Percentiles rank a stretch among this genome's conserved stretches.
Evolutionary conservation across 1,140 invertebrate species (phyloP).

Genomic region (Sitobion miscanthi): DNA sequence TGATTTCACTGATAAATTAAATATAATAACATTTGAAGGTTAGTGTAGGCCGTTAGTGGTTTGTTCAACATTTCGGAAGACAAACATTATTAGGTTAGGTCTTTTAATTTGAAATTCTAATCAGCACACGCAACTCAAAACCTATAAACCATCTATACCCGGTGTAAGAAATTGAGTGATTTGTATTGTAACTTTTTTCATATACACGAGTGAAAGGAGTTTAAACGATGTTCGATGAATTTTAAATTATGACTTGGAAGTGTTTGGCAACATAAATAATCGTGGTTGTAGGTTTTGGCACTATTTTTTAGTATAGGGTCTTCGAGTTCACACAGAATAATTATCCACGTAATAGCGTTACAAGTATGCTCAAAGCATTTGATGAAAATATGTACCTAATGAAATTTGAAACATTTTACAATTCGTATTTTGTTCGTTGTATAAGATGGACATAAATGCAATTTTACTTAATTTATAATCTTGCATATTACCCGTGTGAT

Average conservation of each 20-base stretch:
- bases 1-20: neutral
- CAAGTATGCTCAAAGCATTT: neutral
- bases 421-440: neutral
- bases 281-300: constrained; percentile 10
- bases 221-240: constrained; percentile 14
- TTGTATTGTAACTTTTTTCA: neutral
- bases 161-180: neutral
- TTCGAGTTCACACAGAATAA: neutral
- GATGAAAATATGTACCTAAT: neutral
- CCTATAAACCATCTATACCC: neutral
- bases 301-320: neutral
- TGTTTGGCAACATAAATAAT: constrained; percentile 26
- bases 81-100: neutral
- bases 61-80: neutral
- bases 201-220: neutral
- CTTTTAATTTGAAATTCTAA: constrained; percentile 12
- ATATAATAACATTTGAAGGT: neutral
- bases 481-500: neutral
- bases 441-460: neutral
- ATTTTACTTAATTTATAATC: neutral
- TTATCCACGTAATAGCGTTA: neutral
- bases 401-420: neutral
- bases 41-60: too few relatives aligned
- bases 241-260: constrained; percentile 2
- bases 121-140: neutral